Evolutionary conservation across 2,113 vertebrate genomes (phyloP).

Genomic region (Corvus moneduloides): DNA sequence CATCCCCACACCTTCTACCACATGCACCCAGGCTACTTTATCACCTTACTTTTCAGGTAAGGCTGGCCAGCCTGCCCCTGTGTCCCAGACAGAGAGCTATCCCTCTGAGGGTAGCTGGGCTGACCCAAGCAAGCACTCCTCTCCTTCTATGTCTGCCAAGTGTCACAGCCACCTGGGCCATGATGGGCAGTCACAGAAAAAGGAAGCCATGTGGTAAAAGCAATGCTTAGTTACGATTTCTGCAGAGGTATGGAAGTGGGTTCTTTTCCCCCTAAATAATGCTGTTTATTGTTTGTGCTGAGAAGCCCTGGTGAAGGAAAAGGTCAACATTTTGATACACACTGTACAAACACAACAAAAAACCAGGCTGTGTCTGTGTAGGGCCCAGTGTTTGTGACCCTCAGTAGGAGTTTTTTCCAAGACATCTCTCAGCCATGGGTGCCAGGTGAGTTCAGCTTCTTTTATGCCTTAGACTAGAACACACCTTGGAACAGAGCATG

Average conservation of each 20-base stretch:
- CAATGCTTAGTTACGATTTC: background rate
- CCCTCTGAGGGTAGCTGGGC: background rate
- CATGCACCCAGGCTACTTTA: background rate
- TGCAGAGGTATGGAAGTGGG: background rate
- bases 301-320: background rate
- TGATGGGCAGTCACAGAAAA: background rate
- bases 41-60: background rate
- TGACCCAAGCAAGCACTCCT: background rate
- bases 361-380: accelerated
- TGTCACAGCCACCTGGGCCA: background rate
- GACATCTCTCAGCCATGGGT: background rate
- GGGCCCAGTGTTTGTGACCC: background rate
- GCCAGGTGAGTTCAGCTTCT: background rate
- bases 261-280: background rate
- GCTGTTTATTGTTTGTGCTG: background rate
- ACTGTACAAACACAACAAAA: background rate
- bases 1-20: background rate
- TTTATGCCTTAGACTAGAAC: background rate
- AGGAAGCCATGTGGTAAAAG: background rate
- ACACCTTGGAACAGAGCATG: background rate
- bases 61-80: background rate
- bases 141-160: background rate
- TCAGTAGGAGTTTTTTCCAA: background rate
- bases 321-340: background rate
- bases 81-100: background rate